Percentiles rank a stretch among this genome's conserved stretches.
These are phyloP conservation scores for Furcula furcula DNA, from an alignment of 2,888 invertebrate genomes.

Conservation along the genomic window DNA sequence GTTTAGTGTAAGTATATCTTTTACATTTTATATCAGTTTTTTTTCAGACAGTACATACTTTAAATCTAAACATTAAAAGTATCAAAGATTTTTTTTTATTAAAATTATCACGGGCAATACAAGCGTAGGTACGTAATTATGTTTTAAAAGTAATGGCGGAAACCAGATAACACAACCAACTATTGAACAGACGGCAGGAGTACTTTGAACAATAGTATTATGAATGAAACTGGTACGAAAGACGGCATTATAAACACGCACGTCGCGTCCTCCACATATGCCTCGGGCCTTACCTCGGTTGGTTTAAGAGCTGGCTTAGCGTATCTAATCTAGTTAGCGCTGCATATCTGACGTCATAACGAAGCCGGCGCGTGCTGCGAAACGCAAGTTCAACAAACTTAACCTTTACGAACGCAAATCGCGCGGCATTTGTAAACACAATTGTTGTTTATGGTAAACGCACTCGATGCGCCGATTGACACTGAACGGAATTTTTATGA, in stretches of 20 bases:
- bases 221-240: slow-evolving; percentile 42
- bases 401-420: slow-evolving; percentile 44
- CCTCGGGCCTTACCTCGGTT: slow-evolving; percentile 39
- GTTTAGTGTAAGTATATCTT: no score
- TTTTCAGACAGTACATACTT: no score
- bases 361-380: slow-evolving; percentile 59
- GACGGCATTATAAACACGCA: slow-evolving; percentile 45
- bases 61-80: no score
- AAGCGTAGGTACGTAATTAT: no score
- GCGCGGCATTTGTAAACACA: slow-evolving; percentile 26
- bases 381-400: slow-evolving; percentile 76
- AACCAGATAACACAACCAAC: slow-evolving; percentile 22
- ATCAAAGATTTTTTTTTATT: no score
- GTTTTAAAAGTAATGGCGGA: no score
- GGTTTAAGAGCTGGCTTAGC: slow-evolving; percentile 56
- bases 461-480: slow-evolving; percentile 15
- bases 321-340: slow-evolving; percentile 71
- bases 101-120: no score
- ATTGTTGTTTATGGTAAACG: slow-evolving; percentile 28
- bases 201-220: slow-evolving; percentile 40
- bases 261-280: slow-evolving; percentile 42
- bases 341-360: slow-evolving; percentile 65
- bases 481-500: background rate
- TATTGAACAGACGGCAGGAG: slow-evolving; percentile 19
- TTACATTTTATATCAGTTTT: no score